Evolutionary conservation across 1,140 invertebrate genomes (phyloP).

Genomic region (Pseudomyrmex dendroicus): DNA sequence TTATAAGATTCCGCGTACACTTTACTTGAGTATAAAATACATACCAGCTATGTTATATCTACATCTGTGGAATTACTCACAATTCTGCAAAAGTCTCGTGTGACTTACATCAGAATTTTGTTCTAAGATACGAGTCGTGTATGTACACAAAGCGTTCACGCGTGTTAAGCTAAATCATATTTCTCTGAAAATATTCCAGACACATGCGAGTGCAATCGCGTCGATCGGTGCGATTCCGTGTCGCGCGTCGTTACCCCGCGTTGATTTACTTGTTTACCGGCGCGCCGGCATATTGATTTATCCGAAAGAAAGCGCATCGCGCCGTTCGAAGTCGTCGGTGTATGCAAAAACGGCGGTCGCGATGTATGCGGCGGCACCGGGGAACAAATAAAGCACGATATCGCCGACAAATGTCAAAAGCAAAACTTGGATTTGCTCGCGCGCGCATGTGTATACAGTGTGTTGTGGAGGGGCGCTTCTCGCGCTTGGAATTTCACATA

Average conservation of each 20-base stretch:
- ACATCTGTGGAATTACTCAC: background rate
- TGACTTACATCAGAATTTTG: background rate
- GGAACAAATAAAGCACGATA: conserved; percentile 53
- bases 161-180: conserved; percentile 37
- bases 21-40: too few species aligned
- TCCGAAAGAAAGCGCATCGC: conserved; percentile 55
- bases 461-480: background rate
- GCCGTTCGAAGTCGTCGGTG: conserved; percentile 24
- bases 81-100: background rate
- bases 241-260: conserved; percentile 55
- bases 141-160: background rate
- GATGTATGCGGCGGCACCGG: conserved; percentile 16
- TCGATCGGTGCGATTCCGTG: conserved; percentile 51
- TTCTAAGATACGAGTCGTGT: background rate
- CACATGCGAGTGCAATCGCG: conserved; percentile 41
- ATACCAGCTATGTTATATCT: background rate
- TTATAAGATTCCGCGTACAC: too few species aligned
- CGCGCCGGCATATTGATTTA: conserved; percentile 60
- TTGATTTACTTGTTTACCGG: conserved; percentile 60
- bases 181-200: conserved; percentile 27
- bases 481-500: conserved; percentile 52
- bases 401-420: conserved; percentile 54
- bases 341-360: conserved; percentile 44
- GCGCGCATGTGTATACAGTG: background rate
- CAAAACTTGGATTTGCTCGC: conserved; percentile 36